Percentiles rank a stretch among this genome's conserved stretches.
phyloP scores from a whole-genome alignment of 2,797 vertebrate species.

The Melanotaenia boesemani region DNA sequence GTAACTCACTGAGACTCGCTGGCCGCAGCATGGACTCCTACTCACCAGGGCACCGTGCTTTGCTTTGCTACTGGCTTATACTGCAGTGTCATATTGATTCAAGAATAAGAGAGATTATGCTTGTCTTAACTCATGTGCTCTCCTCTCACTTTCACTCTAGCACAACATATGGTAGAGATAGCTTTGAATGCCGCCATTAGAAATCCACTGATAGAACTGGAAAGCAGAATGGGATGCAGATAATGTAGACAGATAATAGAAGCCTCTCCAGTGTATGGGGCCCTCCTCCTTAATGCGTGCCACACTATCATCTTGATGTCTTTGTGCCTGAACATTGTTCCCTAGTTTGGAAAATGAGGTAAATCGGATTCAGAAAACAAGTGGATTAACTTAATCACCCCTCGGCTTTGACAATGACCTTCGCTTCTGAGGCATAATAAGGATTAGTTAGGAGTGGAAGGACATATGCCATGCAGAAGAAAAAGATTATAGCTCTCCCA shows the following conservation, averaged over 20 bases:
- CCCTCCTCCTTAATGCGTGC: slow-evolving; percentile 68
- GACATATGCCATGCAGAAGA: slow-evolving; percentile 82
- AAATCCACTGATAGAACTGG: slow-evolving; percentile 60
- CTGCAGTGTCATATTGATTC: slow-evolving; percentile 63
- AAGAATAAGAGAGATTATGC: slow-evolving; percentile 58
- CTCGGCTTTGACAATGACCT: slow-evolving; percentile 84
- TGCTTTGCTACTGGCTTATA: slow-evolving; percentile 49
- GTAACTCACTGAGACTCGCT: slow-evolving; percentile 66
- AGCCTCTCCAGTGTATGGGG: slow-evolving; percentile 55
- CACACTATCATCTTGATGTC: slow-evolving; percentile 78
- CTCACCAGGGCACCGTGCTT: slow-evolving; percentile 53
- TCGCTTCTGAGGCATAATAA: slow-evolving; percentile 79
- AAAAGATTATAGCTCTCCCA: slow-evolving; percentile 79
- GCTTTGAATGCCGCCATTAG: slow-evolving; percentile 71
- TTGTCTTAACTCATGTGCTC: slow-evolving; percentile 50
- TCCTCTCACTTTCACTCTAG: slow-evolving; percentile 54
- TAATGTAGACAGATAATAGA: slow-evolving; percentile 72
- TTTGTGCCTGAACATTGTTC: slow-evolving; percentile 81
- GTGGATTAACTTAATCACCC: slow-evolving; percentile 86
- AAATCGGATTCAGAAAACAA: slow-evolving; percentile 85
- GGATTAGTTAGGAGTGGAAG: slow-evolving; percentile 82
- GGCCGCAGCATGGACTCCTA: slow-evolving; percentile 58
- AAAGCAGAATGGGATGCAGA: slow-evolving; percentile 69
- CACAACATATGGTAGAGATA: slow-evolving; percentile 49
- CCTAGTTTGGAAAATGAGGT: slow-evolving; percentile 78